Conservation (phyloP, 2,888 invertebrate species). For the Ectemnius cavifrons region DNA sequence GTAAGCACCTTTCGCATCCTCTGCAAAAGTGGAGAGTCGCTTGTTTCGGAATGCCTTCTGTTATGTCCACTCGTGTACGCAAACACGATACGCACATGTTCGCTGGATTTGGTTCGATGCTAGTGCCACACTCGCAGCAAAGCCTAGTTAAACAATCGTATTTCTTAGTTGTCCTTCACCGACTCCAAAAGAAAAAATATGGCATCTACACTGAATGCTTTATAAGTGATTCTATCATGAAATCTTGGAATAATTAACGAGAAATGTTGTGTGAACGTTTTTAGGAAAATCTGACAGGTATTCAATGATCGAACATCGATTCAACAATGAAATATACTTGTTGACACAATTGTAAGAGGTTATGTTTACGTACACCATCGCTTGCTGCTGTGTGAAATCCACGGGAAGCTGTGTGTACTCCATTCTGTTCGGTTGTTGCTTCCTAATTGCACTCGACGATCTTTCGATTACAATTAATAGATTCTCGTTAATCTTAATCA, state of each 20-base stretch:
- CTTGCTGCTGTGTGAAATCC: slow-evolving; percentile 12
- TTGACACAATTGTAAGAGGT: slow-evolving; percentile 12
- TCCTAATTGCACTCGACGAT: too few species aligned
- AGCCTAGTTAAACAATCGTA: slow-evolving; percentile 70
- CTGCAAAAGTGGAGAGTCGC: slow-evolving; percentile 93
- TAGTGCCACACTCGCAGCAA: slow-evolving; percentile 96
- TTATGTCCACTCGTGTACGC: slow-evolving; percentile 94
- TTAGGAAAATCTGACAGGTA: background rate
- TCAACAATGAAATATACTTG: background rate
- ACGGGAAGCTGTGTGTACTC: background rate
- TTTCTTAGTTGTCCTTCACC: background rate
- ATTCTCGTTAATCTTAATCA: background rate
- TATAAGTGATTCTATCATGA: background rate
- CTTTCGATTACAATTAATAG: background rate
- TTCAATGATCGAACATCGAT: background rate
- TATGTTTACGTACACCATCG: slow-evolving; percentile 36
- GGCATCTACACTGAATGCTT: background rate
- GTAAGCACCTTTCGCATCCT: slow-evolving; percentile 90
- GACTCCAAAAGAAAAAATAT: background rate
- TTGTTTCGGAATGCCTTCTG: slow-evolving; percentile 97
- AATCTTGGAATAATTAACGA: background rate
- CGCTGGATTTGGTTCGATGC: slow-evolving; percentile 96
- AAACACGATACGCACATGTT: slow-evolving; percentile 99
- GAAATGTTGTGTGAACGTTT: too few species aligned
- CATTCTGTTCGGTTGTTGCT: background rate